Conservation (phyloP, 1,140 invertebrate genomes). For the Cydia fagiglandana region DNA sequence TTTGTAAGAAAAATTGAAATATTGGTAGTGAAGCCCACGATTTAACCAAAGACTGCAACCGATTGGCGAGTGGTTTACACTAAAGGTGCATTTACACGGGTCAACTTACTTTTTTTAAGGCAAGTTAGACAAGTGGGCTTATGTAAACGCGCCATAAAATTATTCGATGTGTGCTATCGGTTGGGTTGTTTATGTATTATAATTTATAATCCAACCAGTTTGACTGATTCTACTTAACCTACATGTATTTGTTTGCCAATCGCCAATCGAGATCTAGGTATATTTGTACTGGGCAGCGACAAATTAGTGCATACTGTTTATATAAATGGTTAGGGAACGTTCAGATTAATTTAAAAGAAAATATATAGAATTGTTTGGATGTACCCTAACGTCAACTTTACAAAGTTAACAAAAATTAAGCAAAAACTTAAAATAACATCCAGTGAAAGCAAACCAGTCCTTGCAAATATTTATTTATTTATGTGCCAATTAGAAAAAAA, state of each 20-base stretch:
- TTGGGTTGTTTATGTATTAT: not conserved
- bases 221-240: not conserved
- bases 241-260: not conserved
- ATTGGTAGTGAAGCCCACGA: conserved; percentile 28
- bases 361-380: not conserved
- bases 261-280: conserved; percentile 1
- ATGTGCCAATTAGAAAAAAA: no score
- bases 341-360: not conserved
- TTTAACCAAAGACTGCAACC: conserved; percentile 57
- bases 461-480: not conserved
- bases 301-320: not conserved
- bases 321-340: not conserved
- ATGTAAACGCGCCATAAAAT: conserved; percentile 20
- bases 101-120: not conserved
- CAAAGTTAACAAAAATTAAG: not conserved
- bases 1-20: conserved; percentile 23
- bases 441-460: not conserved
- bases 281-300: conserved; percentile 12
- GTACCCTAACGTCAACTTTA: not conserved
- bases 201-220: not conserved
- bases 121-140: not conserved
- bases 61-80: not conserved
- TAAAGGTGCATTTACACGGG: not conserved
- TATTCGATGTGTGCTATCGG: not conserved
- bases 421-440: not conserved